Conservation (phyloP, 2,888 invertebrate species). For the Iphiclides podalirius region DNA sequence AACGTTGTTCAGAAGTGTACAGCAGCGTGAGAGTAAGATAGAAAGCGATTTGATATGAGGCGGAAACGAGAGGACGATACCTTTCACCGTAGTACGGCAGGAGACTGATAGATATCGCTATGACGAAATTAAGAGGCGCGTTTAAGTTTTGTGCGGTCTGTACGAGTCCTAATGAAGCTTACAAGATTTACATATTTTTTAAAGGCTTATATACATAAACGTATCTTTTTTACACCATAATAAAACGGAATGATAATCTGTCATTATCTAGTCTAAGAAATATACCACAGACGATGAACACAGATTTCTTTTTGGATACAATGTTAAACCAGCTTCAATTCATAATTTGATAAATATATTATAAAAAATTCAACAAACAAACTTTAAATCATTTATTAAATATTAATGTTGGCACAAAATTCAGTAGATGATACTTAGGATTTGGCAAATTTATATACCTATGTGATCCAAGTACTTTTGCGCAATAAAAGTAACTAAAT, state of each 20-base stretch:
- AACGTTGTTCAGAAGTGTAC: no score
- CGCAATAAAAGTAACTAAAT: no score
- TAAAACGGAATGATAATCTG: slow-evolving; percentile 51
- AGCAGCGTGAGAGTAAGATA: no score
- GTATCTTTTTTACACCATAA: slow-evolving; percentile 31
- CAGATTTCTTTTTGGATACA: slow-evolving; percentile 39
- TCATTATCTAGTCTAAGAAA: slow-evolving; percentile 26
- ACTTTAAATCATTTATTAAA: slow-evolving; percentile 25
- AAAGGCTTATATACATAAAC: slow-evolving; percentile 23
- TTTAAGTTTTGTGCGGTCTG: no score
- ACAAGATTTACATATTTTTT: slow-evolving; percentile 14
- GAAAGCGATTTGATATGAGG: no score
- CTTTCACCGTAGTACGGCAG: no score
- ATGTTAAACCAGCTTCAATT: no score
- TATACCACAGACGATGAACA: slow-evolving; percentile 56
- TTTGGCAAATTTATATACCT: background rate
- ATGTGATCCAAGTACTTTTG: no score
- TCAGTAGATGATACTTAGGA: no score
- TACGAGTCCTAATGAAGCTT: slow-evolving; percentile 30
- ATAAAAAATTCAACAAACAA: slow-evolving; percentile 34
- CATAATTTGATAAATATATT: slow-evolving; percentile 14
- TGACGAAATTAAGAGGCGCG: no score
- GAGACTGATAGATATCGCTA: no score
- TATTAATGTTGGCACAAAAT: background rate
- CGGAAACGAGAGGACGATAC: no score